Evolutionary conservation across 2,113 vertebrate species (phyloP).

Genomic region (Antechinus flavipes): DNA sequence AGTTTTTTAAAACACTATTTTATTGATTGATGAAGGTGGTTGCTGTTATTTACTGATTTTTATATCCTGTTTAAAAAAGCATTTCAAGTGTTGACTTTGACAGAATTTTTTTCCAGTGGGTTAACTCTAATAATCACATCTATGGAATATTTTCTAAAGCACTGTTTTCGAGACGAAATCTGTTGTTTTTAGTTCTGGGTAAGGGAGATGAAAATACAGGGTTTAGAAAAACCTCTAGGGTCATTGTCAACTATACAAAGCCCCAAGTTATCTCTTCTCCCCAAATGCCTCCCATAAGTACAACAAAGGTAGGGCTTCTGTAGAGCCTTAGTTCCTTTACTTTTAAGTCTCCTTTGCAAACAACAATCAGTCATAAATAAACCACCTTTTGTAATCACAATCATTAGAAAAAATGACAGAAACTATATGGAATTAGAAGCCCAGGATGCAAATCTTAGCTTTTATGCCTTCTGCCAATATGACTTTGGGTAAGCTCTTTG

Average conservation of each 20-base stretch:
- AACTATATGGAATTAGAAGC: conserved; percentile 10
- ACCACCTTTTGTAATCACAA: neutral
- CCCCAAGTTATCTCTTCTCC: neutral
- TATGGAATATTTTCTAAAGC: neutral
- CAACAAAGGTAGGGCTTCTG: neutral
- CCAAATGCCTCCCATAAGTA: neutral
- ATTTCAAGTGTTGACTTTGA: conserved; percentile 63
- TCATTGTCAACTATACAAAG: conserved; percentile 6
- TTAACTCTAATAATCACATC: conserved; percentile 54
- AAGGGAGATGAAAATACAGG: conserved; percentile 11
- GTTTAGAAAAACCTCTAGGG: neutral
- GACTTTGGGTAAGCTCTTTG: conserved; percentile 30
- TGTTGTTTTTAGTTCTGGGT: conserved; percentile 31
- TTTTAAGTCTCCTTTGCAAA: neutral
- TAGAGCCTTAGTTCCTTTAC: neutral
- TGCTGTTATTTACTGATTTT: neutral
- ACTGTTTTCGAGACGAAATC: conserved; percentile 32
- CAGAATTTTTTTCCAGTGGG: conserved; percentile 50
- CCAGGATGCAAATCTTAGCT: neutral
- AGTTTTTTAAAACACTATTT: conserved; percentile 35
- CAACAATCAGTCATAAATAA: neutral
- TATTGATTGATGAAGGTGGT: conserved; percentile 31
- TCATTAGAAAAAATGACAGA: conserved; percentile 15
- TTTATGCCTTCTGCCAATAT: neutral
- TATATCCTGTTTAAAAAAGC: conserved; percentile 59